phyloP scores from a whole-genome alignment of 2,113 vertebrate genomes.

The Hyaena hyaena region DNA sequence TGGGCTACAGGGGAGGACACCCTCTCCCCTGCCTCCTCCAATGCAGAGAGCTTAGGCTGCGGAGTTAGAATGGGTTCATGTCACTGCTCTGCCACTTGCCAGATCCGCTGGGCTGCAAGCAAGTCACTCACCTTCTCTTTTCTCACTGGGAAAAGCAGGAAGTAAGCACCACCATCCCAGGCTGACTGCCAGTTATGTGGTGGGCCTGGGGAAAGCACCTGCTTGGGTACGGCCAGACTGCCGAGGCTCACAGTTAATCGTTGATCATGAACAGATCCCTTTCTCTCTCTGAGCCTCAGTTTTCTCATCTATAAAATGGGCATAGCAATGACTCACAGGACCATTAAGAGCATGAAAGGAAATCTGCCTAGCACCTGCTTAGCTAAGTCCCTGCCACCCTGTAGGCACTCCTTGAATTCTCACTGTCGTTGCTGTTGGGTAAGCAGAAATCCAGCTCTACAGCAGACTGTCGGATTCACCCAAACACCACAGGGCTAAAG shows the following conservation, averaged over 20 bases:
- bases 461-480: neutral
- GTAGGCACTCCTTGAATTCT: fast-evolving
- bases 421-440: fast-evolving
- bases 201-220: neutral
- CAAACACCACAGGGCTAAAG: neutral
- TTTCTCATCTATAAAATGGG: neutral
- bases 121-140: neutral
- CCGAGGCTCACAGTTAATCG: neutral
- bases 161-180: neutral
- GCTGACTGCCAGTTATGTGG: neutral
- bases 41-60: neutral
- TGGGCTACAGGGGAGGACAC: neutral
- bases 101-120: neutral
- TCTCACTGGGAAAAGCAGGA: neutral
- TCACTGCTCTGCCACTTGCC: neutral
- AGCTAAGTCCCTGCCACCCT: neutral
- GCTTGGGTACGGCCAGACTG: fast-evolving
- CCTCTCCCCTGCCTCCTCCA: neutral
- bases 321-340: neutral
- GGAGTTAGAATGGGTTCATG: neutral
- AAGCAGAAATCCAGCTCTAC: neutral
- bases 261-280: neutral
- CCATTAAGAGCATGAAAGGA: neutral
- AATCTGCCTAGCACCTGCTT: neutral
- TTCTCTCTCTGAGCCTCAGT: neutral